phyloP scores from a whole-genome alignment of 2,888 invertebrate species.

The Pristionchus japonicus region DNA sequence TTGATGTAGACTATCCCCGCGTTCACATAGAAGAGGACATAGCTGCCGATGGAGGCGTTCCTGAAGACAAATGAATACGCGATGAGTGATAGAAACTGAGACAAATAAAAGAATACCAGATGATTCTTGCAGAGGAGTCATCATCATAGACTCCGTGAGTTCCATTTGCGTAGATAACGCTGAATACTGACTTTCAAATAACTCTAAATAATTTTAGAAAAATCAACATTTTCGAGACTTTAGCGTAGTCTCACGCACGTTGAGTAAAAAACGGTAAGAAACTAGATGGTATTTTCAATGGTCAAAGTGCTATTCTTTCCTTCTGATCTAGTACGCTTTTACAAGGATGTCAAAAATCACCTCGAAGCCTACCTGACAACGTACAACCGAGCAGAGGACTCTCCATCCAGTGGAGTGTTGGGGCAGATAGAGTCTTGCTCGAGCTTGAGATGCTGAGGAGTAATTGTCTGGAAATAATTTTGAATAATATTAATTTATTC shows the following conservation, averaged over 20 bases:
- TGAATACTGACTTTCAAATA: not conserved
- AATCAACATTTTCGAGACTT: too few species aligned
- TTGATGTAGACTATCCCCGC: not conserved
- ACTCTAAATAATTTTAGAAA: too few species aligned
- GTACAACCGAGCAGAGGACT: not conserved
- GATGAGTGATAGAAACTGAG: not conserved
- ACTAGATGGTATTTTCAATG: too few species aligned
- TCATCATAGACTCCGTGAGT: not conserved
- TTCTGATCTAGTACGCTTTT: too few species aligned
- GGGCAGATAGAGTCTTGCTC: not conserved
- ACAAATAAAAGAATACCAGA: not conserved
- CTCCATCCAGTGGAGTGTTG: not conserved
- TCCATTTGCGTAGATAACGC: not conserved
- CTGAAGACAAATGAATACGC: not conserved
- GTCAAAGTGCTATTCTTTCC: too few species aligned
- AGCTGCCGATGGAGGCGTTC: not conserved
- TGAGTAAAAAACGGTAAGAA: too few species aligned
- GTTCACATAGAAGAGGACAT: not conserved
- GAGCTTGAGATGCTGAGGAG: not conserved
- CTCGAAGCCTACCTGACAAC: not conserved
- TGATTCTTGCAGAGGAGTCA: not conserved
- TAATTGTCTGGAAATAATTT: not conserved
- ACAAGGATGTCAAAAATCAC: too few species aligned
- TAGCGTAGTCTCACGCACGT: too few species aligned
- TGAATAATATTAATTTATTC: not conserved